Base-by-base conservation (phyloP, 2,113 vertebrate species). In the Melanerpes formicivorus region DNA sequence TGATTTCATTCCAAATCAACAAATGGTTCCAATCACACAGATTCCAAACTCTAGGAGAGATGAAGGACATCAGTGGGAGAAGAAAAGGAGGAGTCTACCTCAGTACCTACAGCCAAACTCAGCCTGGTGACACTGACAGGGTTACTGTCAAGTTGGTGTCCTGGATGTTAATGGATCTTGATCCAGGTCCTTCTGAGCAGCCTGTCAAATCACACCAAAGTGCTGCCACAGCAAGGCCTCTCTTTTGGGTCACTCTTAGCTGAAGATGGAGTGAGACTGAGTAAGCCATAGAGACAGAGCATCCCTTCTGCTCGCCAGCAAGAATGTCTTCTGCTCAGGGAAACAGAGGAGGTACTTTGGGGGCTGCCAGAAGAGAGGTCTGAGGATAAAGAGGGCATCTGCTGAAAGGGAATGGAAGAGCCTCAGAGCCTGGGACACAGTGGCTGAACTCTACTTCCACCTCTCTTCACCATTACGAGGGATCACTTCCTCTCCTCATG, bases 271-370 rank as follows among this genome's bases (percentile, higher is more conserved):
- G 48, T 50, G 48, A 67, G 48, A 55, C 0, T 48, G 40, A 52
- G 48, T 2, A 22, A 62, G 62, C 37, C 1, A 0, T 4, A 30
- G 30, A 62, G 22, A n/a, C 19, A 2, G 12, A 70, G 37, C 52
- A 65, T 26, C 52, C 54, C 65, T n/a, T 50, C 21, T 23, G 48
- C 48, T 50, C 48, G 9, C 48, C 48, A 48, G 18, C 19, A 10
- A 48, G 19, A 16, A 37, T 2, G 5, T 21, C 72, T 22, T 30
- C 64, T 60, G 74, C 10, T 19, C 32, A 7, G 54, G 25, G 32
- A 30, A 66, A 58, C n/a, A 25, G 37, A 54, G 32, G 37, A 62
- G 66, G 18, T 8, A 2, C 18, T 17, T 29, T 2, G 8, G 55
- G 64, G 29, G 55, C 48, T 26, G 52, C 29, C 18, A 34, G 17